phyloP scores from a whole-genome alignment of 2,797 vertebrate genomes.

The Pogonophryne albipinna region DNA sequence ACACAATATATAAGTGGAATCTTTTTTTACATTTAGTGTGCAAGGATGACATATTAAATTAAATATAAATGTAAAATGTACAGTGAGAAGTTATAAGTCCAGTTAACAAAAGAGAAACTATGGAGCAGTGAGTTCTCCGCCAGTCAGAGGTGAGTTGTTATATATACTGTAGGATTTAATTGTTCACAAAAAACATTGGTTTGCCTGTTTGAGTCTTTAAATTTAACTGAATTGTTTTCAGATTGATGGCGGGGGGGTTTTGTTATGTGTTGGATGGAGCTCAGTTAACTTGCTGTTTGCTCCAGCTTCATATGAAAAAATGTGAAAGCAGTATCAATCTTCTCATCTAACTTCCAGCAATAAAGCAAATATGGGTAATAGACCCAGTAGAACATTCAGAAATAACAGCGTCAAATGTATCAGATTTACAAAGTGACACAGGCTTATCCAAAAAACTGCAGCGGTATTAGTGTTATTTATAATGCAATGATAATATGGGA shows the following conservation, averaged over 20 bases:
- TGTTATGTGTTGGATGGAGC: neutral
- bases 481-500: constrained; percentile 60
- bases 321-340: neutral
- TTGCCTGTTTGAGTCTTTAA: neutral
- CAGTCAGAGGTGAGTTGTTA: no score
- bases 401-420: constrained; percentile 18
- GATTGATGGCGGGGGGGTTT: no score
- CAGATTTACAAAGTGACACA: constrained; percentile 28
- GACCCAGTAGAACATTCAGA: constrained; percentile 14
- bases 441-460: constrained; percentile 18
- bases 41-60: no score
- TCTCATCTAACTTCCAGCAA: constrained; percentile 2
- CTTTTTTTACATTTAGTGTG: no score
- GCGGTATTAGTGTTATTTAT: constrained; percentile 50
- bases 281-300: neutral
- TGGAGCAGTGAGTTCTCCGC: no score
- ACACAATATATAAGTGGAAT: no score
- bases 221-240: neutral
- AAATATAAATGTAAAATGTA: no score
- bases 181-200: neutral
- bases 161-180: neutral
- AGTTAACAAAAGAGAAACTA: no score
- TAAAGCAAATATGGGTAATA: neutral
- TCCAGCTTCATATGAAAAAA: neutral
- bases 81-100: no score